phyloP scores from a whole-genome alignment of 1,140 invertebrate genomes.

The Sogatella furcifera region DNA sequence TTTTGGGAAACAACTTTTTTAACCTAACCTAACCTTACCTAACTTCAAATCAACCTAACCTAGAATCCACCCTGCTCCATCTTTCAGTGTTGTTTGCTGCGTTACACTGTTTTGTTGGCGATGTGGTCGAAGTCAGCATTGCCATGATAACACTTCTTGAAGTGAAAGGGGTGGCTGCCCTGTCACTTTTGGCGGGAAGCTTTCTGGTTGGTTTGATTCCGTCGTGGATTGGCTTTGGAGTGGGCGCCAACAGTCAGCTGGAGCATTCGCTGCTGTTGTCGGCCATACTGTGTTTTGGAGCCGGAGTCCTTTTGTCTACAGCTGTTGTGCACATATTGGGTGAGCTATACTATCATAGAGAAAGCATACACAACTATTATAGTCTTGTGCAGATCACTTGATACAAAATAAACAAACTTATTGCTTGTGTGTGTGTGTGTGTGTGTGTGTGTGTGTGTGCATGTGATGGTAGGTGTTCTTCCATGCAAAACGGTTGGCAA shows the following conservation, averaged over 20 bases:
- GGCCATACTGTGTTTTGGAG: slow-evolving; percentile 68
- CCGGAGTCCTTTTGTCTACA: slow-evolving; percentile 81
- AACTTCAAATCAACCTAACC: too few relatives aligned
- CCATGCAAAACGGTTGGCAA: too few relatives aligned
- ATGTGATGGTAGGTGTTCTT: too few relatives aligned
- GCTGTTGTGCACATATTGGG: slow-evolving; percentile 79
- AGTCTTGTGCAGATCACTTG: too few relatives aligned
- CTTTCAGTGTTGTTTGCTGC: neutral
- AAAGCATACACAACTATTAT: too few relatives aligned
- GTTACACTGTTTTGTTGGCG: neutral
- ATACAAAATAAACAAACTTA: too few relatives aligned
- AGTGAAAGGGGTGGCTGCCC: neutral
- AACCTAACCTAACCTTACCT: too few relatives aligned
- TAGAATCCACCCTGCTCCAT: neutral
- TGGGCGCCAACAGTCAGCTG: neutral
- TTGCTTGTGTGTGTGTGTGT: too few relatives aligned
- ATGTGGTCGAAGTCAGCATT: neutral
- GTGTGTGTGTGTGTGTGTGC: too few relatives aligned
- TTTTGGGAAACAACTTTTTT: too few relatives aligned
- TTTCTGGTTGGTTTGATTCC: slow-evolving; percentile 1
- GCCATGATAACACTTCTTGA: neutral
- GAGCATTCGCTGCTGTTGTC: slow-evolving; percentile 12
- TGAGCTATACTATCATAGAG: too few relatives aligned
- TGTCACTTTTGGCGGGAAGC: neutral
- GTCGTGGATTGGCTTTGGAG: neutral